Evolutionary conservation across 2,113 vertebrate genomes (phyloP).

Genomic region (Platycercus adscitus): DNA sequence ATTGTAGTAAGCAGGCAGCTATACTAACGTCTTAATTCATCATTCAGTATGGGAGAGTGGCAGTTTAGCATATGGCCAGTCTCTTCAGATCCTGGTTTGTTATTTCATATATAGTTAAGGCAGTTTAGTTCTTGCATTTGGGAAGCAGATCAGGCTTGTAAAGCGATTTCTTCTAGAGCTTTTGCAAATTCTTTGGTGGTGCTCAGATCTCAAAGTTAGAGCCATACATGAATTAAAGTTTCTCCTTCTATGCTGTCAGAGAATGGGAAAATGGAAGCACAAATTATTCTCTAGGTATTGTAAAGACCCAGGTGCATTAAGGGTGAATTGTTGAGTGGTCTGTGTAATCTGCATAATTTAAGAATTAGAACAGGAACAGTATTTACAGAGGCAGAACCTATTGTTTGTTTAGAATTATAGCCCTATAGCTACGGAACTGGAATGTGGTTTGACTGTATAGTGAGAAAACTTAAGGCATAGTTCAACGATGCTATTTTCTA

Average conservation of each 20-base stretch:
- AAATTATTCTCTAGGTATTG: not conserved
- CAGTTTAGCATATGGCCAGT: conserved; percentile 39
- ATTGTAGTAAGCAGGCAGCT: conserved; percentile 44
- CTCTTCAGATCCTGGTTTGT: not conserved
- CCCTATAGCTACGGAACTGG: not conserved
- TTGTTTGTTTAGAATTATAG: conserved; percentile 30
- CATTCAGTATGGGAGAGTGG: conserved; percentile 1
- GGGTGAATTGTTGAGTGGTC: not conserved
- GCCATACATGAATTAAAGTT: not conserved
- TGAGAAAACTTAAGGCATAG: not conserved
- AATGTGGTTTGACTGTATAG: not conserved
- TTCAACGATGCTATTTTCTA: not conserved
- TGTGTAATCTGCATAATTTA: not conserved
- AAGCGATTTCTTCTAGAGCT: not conserved
- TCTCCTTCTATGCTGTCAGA: not conserved
- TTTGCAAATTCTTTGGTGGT: not conserved
- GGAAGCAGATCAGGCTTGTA: not conserved
- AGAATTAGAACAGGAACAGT: not conserved
- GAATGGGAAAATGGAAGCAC: not conserved
- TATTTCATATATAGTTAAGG: not conserved
- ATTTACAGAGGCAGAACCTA: not conserved
- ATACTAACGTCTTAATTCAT: conserved; percentile 2
- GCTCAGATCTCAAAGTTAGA: not conserved
- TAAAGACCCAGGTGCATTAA: not conserved
- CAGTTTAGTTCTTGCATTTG: not conserved